phyloP scores from a whole-genome alignment of 2,113 vertebrate genomes.

The Edolisoma coerulescens region DNA sequence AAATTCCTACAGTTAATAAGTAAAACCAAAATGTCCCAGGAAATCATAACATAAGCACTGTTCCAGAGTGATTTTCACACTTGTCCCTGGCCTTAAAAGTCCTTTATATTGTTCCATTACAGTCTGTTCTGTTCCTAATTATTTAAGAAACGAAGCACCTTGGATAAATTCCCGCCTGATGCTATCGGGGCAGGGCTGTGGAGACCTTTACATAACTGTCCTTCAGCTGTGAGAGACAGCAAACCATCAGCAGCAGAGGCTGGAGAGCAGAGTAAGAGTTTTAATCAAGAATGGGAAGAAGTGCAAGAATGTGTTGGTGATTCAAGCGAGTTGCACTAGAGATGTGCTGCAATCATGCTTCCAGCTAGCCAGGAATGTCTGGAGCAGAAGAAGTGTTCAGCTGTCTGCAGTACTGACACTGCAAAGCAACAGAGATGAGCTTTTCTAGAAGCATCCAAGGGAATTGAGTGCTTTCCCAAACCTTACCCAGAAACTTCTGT shows the following conservation, averaged over 20 bases:
- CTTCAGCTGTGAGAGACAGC: not conserved
- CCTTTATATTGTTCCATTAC: not conserved
- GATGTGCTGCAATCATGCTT: not conserved
- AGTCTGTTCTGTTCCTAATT: not conserved
- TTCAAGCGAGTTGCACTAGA: not conserved
- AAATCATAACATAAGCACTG: not conserved
- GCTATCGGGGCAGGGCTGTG: not conserved
- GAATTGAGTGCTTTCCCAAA: not conserved
- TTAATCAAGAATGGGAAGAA: not conserved
- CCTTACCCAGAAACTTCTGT: not conserved
- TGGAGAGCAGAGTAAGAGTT: not conserved
- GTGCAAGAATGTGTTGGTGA: not conserved
- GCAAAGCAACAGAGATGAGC: not conserved
- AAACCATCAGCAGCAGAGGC: not conserved
- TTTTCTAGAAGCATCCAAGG: not conserved
- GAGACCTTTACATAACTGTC: not conserved
- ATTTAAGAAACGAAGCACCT: not conserved
- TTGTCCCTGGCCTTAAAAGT: not conserved
- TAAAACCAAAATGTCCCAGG: not conserved
- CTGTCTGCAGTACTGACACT: not conserved
- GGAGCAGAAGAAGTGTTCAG: not conserved
- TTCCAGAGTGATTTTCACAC: not conserved
- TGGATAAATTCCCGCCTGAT: conserved; percentile 12
- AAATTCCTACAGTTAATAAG: conserved; percentile 4
- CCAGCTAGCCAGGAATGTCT: not conserved